Percentiles rank a stretch among this genome's conserved stretches.
These are phyloP conservation scores for Falco rusticolus DNA, from an alignment of 2,797 vertebrate genomes.

Conservation along the genomic window DNA sequence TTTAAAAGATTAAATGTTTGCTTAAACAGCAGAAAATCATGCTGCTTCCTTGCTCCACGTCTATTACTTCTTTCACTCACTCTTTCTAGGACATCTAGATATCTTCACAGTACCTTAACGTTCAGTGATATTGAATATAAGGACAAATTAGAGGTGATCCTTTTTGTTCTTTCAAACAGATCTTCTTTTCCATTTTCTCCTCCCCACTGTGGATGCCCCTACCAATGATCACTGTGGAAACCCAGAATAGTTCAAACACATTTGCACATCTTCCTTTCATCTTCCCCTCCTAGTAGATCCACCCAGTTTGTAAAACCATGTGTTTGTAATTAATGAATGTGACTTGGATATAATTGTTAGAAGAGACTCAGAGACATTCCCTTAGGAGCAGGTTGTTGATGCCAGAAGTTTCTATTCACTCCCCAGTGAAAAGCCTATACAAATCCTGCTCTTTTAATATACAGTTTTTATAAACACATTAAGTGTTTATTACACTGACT, in stretches of 20 bases:
- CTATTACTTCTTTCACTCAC: neutral
- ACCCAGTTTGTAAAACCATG: neutral
- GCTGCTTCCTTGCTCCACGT: neutral
- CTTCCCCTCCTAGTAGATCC: neutral
- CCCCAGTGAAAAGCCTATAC: neutral
- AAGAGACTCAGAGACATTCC: neutral
- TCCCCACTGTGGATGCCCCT: neutral
- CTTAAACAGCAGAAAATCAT: neutral
- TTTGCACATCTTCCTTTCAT: neutral
- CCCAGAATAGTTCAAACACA: neutral
- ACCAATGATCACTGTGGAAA: neutral
- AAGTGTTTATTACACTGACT: neutral
- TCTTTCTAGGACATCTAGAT: neutral
- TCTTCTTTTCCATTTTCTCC: neutral
- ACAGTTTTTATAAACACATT: neutral
- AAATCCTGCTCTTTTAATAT: neutral
- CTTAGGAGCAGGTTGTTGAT: neutral
- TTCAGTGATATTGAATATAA: neutral
- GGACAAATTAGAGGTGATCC: neutral
- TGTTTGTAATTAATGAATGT: neutral
- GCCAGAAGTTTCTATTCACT: neutral
- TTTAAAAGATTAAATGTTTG: neutral
- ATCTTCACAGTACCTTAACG: neutral
- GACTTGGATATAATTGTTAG: neutral
- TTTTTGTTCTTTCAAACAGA: neutral